Evolutionary conservation across 1,140 invertebrate species (phyloP), one percentile per base, ranked within the genome.

Genomic region (Solenopsis fugax): DNA sequence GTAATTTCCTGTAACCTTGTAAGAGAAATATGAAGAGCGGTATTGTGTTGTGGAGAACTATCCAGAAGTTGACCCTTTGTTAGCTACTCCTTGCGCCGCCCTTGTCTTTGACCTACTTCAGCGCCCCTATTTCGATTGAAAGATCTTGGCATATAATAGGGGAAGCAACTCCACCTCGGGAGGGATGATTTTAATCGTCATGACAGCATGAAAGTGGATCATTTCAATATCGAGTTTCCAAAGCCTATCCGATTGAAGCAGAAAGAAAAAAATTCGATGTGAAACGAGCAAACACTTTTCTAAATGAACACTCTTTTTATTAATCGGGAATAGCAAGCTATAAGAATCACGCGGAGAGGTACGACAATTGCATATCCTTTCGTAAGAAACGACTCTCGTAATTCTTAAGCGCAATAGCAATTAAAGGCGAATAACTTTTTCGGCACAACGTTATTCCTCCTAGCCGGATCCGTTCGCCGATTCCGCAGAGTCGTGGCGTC

Each of bases 71-170:
- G 69, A 84, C 24, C 52, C 80, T 75, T 50, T 71, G 80, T 84
- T 45, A 60, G 12, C 24, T 54, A 21, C 41, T 2, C 24, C 69
- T 48, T 73, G 45, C 45, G 24, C 58, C 50, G 41, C 16, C 65
- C 18, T 45, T 72, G 69, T 75, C 29, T 84, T 60, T 84, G 69
- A 84, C 80, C 80, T 50, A 84, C 69, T 84, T 84, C 34, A 24
- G n/a, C 41, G 73, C 54, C 29, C 69, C 69, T 84, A 84, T 84
- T 84, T 75, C 24, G 45, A 54, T n/a, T 75, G 69, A 62, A 73
- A 84, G 80, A 75, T 84, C 69, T 75, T 54, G 69, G 69, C 69
- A 18, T 50, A 48, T 62, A 75, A 84, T 37, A 50, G 37, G 54
- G 54, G 69, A 50, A 60, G 58, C 54, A 34, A n/a, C 65, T 65